These are phyloP conservation scores for Diadophis punctatus DNA, from an alignment of 2,113 vertebrate genomes.

Conservation along the genomic window DNA sequence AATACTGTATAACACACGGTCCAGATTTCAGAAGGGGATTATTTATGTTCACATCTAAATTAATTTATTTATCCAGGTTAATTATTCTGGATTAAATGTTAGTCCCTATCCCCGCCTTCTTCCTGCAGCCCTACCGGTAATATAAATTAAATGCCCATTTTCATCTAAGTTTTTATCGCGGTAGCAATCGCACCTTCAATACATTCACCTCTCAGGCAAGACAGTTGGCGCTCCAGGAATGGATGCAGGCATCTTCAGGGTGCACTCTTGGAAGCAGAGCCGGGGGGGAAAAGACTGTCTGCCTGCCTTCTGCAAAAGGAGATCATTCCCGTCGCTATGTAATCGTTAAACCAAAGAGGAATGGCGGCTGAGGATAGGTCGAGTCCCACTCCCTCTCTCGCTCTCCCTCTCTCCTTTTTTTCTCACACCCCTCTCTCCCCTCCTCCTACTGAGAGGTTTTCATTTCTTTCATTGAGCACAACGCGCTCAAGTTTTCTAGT, in stretches of 20 bases:
- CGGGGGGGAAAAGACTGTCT: not conserved
- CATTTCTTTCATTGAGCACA: not conserved
- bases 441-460: too few relatives aligned
- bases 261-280: not conserved
- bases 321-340: not conserved
- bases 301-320: not conserved
- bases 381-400: not conserved
- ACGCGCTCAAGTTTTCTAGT: not conserved
- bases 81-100: not conserved
- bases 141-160: not conserved
- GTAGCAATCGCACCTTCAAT: not conserved
- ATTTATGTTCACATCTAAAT: not conserved
- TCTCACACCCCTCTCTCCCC: too few relatives aligned
- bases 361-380: not conserved
- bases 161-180: not conserved
- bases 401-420: not conserved
- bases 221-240: not conserved
- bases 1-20: not conserved
- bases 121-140: not conserved
- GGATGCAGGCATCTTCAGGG: not conserved
- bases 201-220: not conserved
- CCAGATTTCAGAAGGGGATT: not conserved
- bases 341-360: not conserved
- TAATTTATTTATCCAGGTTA: not conserved
- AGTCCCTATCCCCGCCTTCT: not conserved